Percentiles rank a stretch among this genome's conserved stretches.
These are phyloP conservation scores for Oryzias woworae DNA, from an alignment of 2,113 vertebrate genomes.

Conservation along the genomic window DNA sequence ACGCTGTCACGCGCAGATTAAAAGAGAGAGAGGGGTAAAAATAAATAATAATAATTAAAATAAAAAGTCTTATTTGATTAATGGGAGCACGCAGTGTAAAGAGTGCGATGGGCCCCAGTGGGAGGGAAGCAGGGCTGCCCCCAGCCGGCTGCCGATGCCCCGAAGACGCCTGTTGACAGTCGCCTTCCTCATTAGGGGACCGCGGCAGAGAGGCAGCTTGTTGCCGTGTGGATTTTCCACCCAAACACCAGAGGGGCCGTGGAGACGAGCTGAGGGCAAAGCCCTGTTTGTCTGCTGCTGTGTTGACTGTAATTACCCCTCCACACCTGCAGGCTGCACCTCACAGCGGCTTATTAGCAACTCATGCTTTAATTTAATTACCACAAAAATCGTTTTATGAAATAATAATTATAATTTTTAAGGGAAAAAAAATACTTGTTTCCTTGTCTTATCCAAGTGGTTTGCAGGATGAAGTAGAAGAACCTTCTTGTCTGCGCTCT, in stretches of 20 bases:
- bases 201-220: conserved; percentile 51
- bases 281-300: conserved; percentile 59
- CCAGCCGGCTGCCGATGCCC: conserved; percentile 42
- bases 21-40: conserved; percentile 25
- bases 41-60: conserved; percentile 24
- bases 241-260: conserved; percentile 56
- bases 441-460: too few relatives aligned
- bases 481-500: too few relatives aligned
- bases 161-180: conserved; percentile 72
- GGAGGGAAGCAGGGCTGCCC: conserved; percentile 50
- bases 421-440: too few relatives aligned
- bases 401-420: too few relatives aligned
- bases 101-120: conserved; percentile 60
- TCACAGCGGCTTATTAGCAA: conserved; percentile 5
- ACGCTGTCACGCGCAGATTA: conserved; percentile 44
- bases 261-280: conserved; percentile 62
- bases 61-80: conserved; percentile 72
- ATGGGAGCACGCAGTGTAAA: conserved; percentile 70
- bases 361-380: too few relatives aligned
- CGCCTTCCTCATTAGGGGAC: conserved; percentile 79
- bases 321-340: conserved; percentile 41
- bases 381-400: too few relatives aligned
- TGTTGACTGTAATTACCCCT: conserved; percentile 77
- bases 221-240: conserved; percentile 70
- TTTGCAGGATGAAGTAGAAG: too few relatives aligned